Evolutionary conservation across 2,797 vertebrate genomes (phyloP).

Genomic region (Urosaurus nigricauda): DNA sequence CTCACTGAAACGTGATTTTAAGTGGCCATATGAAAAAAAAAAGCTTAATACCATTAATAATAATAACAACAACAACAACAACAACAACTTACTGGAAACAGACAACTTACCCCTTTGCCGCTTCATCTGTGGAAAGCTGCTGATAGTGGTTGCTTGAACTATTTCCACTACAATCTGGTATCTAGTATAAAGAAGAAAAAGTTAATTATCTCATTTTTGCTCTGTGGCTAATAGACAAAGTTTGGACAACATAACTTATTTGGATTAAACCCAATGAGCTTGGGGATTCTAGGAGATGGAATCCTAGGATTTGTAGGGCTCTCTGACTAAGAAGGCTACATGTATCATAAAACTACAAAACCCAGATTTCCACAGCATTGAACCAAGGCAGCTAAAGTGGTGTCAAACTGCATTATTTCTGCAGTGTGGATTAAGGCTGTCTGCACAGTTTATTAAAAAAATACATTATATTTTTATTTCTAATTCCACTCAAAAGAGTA

Average conservation of each 20-base stretch:
- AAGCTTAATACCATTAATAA: too few relatives aligned
- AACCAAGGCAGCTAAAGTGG: too few relatives aligned
- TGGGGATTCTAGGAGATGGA: too few relatives aligned
- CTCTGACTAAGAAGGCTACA: too few relatives aligned
- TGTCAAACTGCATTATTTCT: too few relatives aligned
- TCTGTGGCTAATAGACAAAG: neutral
- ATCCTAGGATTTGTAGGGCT: too few relatives aligned
- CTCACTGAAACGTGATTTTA: neutral
- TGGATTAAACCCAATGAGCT: too few relatives aligned
- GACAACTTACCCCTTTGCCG: constrained; percentile 93
- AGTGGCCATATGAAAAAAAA: neutral
- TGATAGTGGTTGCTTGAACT: constrained; percentile 97
- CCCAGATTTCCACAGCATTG: too few relatives aligned
- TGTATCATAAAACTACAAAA: too few relatives aligned
- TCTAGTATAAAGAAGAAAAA: constrained; percentile 78
- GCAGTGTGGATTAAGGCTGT: too few relatives aligned
- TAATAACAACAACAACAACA: too few relatives aligned
- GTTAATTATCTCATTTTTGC: constrained; percentile 20
- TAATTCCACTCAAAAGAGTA: neutral
- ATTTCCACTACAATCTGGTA: constrained; percentile 99
- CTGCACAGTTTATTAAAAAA: neutral
- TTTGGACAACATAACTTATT: too few relatives aligned
- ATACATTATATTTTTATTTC: neutral
- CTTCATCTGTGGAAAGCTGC: constrained; percentile 96
- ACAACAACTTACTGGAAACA: constrained; percentile 27